A percentile compares a stretch with the other conserved stretches of the same genome.
Conservation (phyloP, 2,797 vertebrate species). For the Linurgus olivaceus region DNA sequence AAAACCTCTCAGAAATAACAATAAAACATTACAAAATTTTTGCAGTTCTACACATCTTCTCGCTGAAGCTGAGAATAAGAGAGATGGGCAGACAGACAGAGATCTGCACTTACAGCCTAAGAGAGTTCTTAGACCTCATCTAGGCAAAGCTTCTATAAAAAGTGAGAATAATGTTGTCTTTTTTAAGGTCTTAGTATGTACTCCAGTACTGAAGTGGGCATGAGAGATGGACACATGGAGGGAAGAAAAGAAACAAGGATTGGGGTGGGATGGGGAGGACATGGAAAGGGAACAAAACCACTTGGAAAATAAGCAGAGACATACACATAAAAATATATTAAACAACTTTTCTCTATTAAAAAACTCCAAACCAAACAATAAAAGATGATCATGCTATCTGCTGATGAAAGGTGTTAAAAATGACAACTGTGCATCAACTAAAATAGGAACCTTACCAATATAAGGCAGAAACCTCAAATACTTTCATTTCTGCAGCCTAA, state of each 20-base stretch:
- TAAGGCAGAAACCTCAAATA: not conserved
- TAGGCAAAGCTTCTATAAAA: not conserved
- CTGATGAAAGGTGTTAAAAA: not conserved
- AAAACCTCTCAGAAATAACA: not conserved
- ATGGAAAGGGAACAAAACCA: not conserved
- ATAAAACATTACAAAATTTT: not conserved
- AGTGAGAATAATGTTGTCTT: not conserved
- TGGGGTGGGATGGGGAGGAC: rapidly evolving
- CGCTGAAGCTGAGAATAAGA: conserved; percentile 7
- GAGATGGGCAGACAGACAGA: not conserved
- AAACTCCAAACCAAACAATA: not conserved
- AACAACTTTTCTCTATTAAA: not conserved
- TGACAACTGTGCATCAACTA: not conserved
- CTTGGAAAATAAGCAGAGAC: not conserved
- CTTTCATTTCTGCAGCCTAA: not conserved
- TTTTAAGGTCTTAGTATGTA: not conserved
- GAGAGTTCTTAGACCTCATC: not conserved
- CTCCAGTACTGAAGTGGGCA: not conserved
- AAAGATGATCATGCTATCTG: not conserved
- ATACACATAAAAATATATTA: not conserved
- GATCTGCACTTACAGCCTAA: not conserved
- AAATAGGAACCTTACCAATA: not conserved
- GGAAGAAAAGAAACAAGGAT: not conserved
- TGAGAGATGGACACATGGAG: not conserved
- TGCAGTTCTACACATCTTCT: not conserved